Base-by-base conservation (phyloP, 2,888 invertebrate genomes). In the Drosophila neotestacea region DNA sequence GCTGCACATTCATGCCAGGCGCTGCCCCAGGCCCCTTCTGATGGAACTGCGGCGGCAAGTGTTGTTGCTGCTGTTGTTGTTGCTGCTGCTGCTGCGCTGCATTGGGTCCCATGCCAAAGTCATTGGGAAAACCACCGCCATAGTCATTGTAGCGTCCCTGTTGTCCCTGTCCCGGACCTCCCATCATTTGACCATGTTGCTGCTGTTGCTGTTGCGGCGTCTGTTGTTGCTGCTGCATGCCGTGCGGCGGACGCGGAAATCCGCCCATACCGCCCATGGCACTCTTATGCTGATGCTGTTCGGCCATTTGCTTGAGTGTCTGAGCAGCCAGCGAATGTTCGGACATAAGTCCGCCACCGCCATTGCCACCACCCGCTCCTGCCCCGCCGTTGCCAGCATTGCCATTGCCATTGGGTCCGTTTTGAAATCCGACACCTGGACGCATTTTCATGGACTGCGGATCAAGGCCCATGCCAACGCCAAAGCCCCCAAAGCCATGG, bases 241-340 rank as follows among this genome's bases (percentile, higher is more conserved):
- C 81, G 30, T 85, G 84, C 6, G 92, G 92, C 2, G 93, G 92
- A 2, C 86, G 92, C 91, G 93, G 94, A 91, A 94, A 94, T 52
- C 89, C 92, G 56, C 89, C 92, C 92, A 95, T 93, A 67, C 91
- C 96, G 2, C 96, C 96, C 91, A 95, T 93, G 79, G 95, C 95
- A 77, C 94, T 95, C 91, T 96, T 96, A 93, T 97, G 97, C 93
- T 98, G 98, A 93, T 98, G 98, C 92, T 98, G 98, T 92, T 98
- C 98, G 41, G 98, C 98, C 98, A 98, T 98, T 90, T 98, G 98
- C 92, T 98, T 98, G 58, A 98, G 93, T 0, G 98, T 98, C 93
- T 98, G 98, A 52, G 98, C 98, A 0, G 98, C 98, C 28, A 98
- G 97, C 68, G 97, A 97, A 92, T 96, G 94, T 92, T 97, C 97